Evolutionary conservation across 2,888 invertebrate species (phyloP).

Genomic region (Lasius platythorax): DNA sequence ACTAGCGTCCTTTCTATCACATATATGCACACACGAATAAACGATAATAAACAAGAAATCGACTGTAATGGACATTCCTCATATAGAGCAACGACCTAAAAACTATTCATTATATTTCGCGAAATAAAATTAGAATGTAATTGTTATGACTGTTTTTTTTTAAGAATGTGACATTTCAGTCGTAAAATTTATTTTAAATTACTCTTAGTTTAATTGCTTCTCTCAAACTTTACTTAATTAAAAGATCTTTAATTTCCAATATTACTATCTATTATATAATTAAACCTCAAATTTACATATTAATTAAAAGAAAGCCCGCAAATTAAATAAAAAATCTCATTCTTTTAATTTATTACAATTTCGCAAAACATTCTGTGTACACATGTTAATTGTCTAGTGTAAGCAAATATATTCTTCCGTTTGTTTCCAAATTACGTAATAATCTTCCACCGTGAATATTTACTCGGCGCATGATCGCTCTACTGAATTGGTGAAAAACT

Average conservation of each 20-base stretch:
- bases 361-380: not conserved
- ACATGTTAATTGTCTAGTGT: not conserved
- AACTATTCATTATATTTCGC: not conserved
- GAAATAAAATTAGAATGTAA: not conserved
- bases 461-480: not conserved
- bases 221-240: not conserved
- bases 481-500: not conserved
- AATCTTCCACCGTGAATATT: not conserved
- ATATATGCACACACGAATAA: not conserved
- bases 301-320: not conserved
- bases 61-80: not conserved
- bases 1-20: not conserved
- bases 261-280: not conserved
- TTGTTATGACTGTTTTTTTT: not conserved
- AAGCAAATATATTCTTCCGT: not conserved
- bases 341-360: not conserved
- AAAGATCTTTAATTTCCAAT: not conserved
- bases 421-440: not conserved
- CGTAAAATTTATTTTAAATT: not conserved
- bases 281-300: not conserved
- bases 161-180: not conserved
- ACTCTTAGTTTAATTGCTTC: not conserved
- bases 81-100: not conserved
- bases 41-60: slow-evolving; percentile 3
- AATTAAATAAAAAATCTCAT: not conserved